A percentile compares a stretch with the other conserved stretches of the same genome.
Conservation (phyloP, 2,113 vertebrate species). For the Cebidichthys violaceus region DNA sequence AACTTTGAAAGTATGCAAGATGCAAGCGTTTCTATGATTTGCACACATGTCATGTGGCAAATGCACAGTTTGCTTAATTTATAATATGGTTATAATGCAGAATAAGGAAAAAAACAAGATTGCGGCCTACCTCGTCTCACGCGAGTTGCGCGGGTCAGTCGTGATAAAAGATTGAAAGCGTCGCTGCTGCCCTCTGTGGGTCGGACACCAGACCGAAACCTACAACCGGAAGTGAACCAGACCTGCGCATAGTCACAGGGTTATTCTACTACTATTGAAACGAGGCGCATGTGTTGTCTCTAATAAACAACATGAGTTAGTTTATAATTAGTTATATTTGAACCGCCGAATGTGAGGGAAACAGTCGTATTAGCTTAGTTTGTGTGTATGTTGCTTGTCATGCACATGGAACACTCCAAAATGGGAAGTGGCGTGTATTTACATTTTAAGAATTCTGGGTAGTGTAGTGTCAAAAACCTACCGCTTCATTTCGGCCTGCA, state of each 20-base stretch:
- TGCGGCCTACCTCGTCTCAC: slow-evolving; percentile 74
- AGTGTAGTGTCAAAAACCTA: slow-evolving; percentile 15
- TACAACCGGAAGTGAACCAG: slow-evolving; percentile 24
- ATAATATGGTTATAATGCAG: background rate
- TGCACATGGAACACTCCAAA: background rate
- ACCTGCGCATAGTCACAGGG: background rate
- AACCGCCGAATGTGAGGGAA: background rate
- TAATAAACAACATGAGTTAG: accelerated
- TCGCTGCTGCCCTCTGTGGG: slow-evolving; percentile 51
- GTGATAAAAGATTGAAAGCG: slow-evolving; percentile 34
- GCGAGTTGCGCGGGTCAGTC: slow-evolving; percentile 69
- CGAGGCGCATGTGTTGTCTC: accelerated
- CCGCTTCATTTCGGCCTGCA: background rate
- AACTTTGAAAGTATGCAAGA: background rate
- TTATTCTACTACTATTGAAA: background rate
- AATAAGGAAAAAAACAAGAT: slow-evolving; percentile 36
- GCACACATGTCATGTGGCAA: accelerated
- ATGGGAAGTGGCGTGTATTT: slow-evolving; percentile 20
- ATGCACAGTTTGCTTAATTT: accelerated
- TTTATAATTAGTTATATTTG: too few species aligned
- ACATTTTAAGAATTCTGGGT: slow-evolving; percentile 8
- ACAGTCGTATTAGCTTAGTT: background rate
- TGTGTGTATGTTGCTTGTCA: background rate
- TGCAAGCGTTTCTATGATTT: accelerated
- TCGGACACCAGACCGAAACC: background rate